Percentiles rank a stretch among this genome's conserved stretches.
These are phyloP conservation scores for Augochlorella aurata DNA, from an alignment of 2,888 invertebrate species.

Conservation along the genomic window DNA sequence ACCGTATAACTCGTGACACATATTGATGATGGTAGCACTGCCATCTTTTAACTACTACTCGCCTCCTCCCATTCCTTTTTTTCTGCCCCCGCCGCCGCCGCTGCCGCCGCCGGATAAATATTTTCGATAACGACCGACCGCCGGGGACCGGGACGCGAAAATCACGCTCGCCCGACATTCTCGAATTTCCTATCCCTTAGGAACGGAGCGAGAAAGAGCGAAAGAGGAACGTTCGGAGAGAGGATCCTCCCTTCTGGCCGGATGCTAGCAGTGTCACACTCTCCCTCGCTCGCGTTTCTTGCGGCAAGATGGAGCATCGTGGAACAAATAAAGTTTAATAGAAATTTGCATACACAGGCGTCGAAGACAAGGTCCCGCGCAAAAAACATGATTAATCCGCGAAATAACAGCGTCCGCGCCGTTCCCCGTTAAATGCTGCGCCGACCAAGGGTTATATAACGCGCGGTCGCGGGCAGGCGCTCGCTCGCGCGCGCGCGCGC, in stretches of 20 bases:
- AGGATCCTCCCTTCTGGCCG: background rate
- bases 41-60: slow-evolving; percentile 74
- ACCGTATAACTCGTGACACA: slow-evolving; percentile 75
- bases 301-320: background rate
- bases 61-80: slow-evolving; percentile 23
- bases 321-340: slow-evolving; percentile 53
- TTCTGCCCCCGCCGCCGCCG: slow-evolving; percentile 19
- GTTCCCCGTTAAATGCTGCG: slow-evolving; percentile 48
- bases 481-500: background rate
- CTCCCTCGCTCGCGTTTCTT: slow-evolving; percentile 18
- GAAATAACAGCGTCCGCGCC: slow-evolving; percentile 47
- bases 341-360: slow-evolving; percentile 48
- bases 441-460: slow-evolving; percentile 45
- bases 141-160: slow-evolving; percentile 10
- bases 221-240: background rate
- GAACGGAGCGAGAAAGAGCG: too few relatives aligned
- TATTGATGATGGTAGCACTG: slow-evolving; percentile 78
- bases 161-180: slow-evolving; percentile 7
- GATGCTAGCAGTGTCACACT: slow-evolving; percentile 3
- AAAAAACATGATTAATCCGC: slow-evolving; percentile 56
- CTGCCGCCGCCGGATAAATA: slow-evolving; percentile 41
- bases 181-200: slow-evolving; percentile 13
- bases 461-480: slow-evolving; percentile 14
- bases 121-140: slow-evolving; percentile 42
- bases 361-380: background rate